phyloP scores from a whole-genome alignment of 30 jellyfish, hydroid and myxozoan genomes.

The Catostylus mosaicus region DNA sequence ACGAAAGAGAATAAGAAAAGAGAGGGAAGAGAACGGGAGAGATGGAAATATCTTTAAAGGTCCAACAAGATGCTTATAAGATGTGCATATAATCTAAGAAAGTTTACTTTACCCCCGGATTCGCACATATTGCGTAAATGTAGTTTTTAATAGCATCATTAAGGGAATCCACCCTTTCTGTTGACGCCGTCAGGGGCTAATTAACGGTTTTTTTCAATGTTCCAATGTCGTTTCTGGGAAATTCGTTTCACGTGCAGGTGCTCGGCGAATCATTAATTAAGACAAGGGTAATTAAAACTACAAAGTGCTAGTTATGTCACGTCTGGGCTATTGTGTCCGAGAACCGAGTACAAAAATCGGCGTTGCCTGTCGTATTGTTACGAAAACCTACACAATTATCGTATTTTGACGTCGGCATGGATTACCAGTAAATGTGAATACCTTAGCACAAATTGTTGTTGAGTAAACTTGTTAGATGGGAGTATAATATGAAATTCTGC shows the following conservation, averaged over 20 bases:
- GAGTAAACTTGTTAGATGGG: too few species aligned
- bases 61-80: too few species aligned
- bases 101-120: too few species aligned
- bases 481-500: too few species aligned
- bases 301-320: background rate
- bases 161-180: background rate
- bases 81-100: too few species aligned
- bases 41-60: too few species aligned
- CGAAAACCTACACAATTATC: background rate
- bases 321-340: background rate
- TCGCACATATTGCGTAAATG: too few species aligned
- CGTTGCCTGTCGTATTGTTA: background rate
- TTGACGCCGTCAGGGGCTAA: background rate
- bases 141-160: background rate
- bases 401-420: conserved; percentile 1
- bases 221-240: background rate
- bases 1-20: too few species aligned
- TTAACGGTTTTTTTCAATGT: background rate
- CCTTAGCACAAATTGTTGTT: too few species aligned
- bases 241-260: background rate
- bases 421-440: too few species aligned
- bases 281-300: background rate
- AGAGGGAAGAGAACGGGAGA: too few species aligned
- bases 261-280: background rate
- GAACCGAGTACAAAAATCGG: background rate